Evolutionary conservation across 2,797 vertebrate genomes (phyloP).

Genomic region (Tenualosa ilisha): DNA sequence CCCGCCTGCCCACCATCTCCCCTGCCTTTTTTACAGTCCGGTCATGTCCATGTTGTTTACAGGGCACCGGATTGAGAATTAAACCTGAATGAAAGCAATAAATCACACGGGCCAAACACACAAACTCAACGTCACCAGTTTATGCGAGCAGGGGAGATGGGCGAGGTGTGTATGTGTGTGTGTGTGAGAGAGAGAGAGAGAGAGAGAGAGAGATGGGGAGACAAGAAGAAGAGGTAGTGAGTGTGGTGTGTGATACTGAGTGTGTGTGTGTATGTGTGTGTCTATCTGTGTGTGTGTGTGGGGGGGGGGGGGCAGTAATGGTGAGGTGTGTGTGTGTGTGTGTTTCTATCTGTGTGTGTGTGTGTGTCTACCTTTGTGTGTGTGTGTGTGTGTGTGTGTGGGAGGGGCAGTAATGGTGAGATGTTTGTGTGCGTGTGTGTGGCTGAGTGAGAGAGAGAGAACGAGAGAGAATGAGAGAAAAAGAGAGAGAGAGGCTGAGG

Average conservation of each 20-base stretch:
- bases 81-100: constrained; percentile 80
- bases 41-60: constrained; percentile 80
- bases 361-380: not conserved
- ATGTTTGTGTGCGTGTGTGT: not conserved
- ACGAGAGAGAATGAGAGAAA: not conserved
- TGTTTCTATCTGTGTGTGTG: not conserved
- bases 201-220: not conserved
- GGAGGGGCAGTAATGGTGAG: no score
- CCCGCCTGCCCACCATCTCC: not conserved
- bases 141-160: constrained; percentile 67
- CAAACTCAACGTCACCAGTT: constrained; percentile 66
- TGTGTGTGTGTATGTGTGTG: constrained; percentile 12
- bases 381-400: constrained; percentile 14
- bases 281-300: not conserved
- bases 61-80: constrained; percentile 75
- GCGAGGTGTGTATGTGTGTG: constrained; percentile 41
- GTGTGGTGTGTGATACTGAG: no score
- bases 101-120: constrained; percentile 72
- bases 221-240: not conserved
- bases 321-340: not conserved
- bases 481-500: not conserved
- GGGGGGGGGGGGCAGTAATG: no score
- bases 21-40: constrained; percentile 67
- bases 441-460: not conserved
- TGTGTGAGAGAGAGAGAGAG: not conserved